A percentile compares a stretch with the other conserved stretches of the same genome.
phyloP scores from a whole-genome alignment of 2,113 vertebrate genomes.

The Coryphaenoides rupestris region DNA sequence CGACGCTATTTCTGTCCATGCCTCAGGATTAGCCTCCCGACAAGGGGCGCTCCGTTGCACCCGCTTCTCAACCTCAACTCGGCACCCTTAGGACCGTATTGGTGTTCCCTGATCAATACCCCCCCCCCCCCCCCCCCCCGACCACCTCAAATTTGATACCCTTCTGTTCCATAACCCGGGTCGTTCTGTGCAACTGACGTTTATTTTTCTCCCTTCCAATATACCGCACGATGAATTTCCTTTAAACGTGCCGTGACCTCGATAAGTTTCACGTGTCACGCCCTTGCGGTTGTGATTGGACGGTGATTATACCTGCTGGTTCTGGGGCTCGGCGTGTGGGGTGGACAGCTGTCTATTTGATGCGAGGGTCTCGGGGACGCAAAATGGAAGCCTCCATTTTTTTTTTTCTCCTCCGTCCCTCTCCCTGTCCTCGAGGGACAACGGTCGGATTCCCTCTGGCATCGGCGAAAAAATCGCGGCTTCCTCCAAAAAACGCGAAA shows the following conservation, averaged over 20 bases:
- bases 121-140: no score
- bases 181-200: constrained; percentile 17
- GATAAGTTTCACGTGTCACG: constrained; percentile 18
- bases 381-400: constrained; percentile 12
- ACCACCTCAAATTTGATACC: no score
- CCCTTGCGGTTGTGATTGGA: constrained; percentile 38
- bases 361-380: constrained; percentile 6
- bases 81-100: neutral
- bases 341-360: constrained; percentile 41
- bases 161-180: constrained; percentile 22
- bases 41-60: constrained; percentile 45
- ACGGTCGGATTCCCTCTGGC: no score
- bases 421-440: no score
- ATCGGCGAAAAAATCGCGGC: no score
- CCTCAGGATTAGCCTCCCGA: constrained; percentile 51
- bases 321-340: constrained; percentile 22
- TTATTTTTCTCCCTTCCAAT: constrained; percentile 1
- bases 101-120: no score
- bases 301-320: constrained; percentile 37
- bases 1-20: constrained; percentile 47
- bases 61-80: constrained; percentile 37
- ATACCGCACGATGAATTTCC: constrained; percentile 11
- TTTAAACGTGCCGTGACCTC: neutral
- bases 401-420: neutral
- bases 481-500: no score